Evolutionary conservation across 2,888 invertebrate genomes (phyloP).

Genomic region (Lutraria lutraria): DNA sequence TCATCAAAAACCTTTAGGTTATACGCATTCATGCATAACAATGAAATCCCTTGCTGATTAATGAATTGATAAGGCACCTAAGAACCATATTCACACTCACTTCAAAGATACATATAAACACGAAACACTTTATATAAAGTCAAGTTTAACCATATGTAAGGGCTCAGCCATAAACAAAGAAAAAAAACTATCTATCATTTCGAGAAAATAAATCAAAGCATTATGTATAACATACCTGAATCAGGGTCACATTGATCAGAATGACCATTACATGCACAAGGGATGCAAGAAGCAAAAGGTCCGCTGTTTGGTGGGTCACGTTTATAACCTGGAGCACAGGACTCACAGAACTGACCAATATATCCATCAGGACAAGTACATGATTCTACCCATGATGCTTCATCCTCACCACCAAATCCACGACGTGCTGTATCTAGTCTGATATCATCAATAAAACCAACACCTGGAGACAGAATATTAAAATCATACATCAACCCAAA

Average conservation of each 20-base stretch:
- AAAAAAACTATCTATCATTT: background rate
- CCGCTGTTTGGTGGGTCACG: conserved; percentile 97
- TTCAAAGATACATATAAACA: too few species aligned
- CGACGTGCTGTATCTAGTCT: conserved; percentile 95
- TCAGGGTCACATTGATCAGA: conserved; percentile 95
- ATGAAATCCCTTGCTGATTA: too few species aligned
- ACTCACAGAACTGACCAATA: conserved; percentile 98
- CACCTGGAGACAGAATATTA: conserved; percentile 86
- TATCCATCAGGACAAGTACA: conserved; percentile 92
- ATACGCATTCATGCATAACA: too few species aligned
- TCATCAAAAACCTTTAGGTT: too few species aligned
- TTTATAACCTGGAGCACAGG: conserved; percentile 97
- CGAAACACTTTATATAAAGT: too few species aligned
- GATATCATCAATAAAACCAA: conserved; percentile 96
- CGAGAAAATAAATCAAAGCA: background rate
- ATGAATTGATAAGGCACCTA: too few species aligned
- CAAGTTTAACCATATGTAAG: too few species aligned
- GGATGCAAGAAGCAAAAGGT: conserved; percentile 96
- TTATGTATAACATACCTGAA: conserved; percentile 76
- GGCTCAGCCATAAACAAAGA: too few species aligned
- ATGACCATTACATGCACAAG: conserved; percentile 98
- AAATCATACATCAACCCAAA: background rate
- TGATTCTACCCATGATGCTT: conserved; percentile 97
- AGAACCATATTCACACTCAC: too few species aligned
- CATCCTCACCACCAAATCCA: conserved; percentile 88